phyloP scores from a whole-genome alignment of 2,888 invertebrate genomes.

The Netelia inedita region DNA sequence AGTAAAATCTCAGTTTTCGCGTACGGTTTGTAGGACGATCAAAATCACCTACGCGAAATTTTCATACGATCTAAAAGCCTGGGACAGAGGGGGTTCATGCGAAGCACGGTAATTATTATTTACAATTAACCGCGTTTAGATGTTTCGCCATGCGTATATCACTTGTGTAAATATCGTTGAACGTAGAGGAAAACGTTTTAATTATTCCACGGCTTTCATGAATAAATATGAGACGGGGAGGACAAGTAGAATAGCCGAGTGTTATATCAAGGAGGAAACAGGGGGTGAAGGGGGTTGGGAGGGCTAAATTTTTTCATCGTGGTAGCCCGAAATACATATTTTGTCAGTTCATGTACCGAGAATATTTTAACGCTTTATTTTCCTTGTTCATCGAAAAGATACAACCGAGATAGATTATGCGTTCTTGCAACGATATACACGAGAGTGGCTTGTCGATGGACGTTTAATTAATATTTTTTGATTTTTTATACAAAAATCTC shows the following conservation, averaged over 20 bases:
- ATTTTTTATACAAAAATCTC: conserved; percentile 65
- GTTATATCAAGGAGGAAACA: too few species aligned
- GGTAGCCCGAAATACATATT: conserved; percentile 39
- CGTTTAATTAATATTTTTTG: neutral
- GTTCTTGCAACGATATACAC: neutral
- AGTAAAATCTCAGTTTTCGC: neutral
- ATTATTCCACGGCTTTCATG: conserved; percentile 69
- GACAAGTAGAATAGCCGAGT: conserved; percentile 9
- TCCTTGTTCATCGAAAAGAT: conserved; percentile 10
- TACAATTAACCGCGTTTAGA: conserved; percentile 72
- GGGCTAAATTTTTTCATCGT: conserved; percentile 30
- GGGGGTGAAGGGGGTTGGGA: neutral
- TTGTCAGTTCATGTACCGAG: conserved; percentile 3
- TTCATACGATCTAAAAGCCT: neutral
- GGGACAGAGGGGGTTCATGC: conserved; percentile 35
- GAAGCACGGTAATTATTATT: conserved; percentile 68
- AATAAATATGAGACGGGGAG: conserved; percentile 68
- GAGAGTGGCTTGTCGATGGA: neutral
- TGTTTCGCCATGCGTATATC: conserved; percentile 57
- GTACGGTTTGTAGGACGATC: neutral
- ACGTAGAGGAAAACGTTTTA: conserved; percentile 62
- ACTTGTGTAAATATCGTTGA: conserved; percentile 43
- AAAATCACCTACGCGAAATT: conserved; percentile 16
- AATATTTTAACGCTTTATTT: conserved; percentile 45
- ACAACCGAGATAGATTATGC: neutral